These are phyloP conservation scores for Aphidius gifuensis DNA, from an alignment of 1,140 invertebrate genomes.

Conservation along the genomic window DNA sequence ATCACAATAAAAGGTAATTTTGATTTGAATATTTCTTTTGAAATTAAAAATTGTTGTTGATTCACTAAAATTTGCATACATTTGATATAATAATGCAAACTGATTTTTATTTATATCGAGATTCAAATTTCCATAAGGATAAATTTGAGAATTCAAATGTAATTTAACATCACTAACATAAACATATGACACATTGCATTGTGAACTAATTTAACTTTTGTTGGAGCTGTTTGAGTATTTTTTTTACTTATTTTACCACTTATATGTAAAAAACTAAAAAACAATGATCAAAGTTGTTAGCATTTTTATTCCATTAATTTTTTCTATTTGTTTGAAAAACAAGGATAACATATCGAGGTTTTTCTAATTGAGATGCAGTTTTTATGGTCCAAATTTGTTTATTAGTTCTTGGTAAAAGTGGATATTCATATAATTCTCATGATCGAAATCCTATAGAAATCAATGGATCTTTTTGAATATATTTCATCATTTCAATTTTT, in stretches of 20 bases:
- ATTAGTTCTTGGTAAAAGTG: constrained; percentile 32
- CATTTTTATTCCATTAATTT: constrained; percentile 12
- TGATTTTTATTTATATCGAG: background rate
- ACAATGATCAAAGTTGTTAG: constrained; percentile 30
- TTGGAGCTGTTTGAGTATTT: too few species aligned
- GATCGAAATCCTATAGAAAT: constrained; percentile 38
- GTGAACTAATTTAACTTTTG: too few species aligned
- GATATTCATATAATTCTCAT: constrained; percentile 47
- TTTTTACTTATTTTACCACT: too few species aligned
- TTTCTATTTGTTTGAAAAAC: constrained; percentile 26
- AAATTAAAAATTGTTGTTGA: too few species aligned
- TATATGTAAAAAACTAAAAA: too few species aligned
- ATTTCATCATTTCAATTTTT: too few species aligned
- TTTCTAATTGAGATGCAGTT: constrained; percentile 20
- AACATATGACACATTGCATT: too few species aligned
- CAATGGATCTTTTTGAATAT: background rate
- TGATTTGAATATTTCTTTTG: too few species aligned
- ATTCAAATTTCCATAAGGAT: constrained; percentile 36
- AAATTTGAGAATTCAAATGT: constrained; percentile 20
- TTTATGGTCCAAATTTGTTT: constrained; percentile 28
- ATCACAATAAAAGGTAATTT: too few species aligned
- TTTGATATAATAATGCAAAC: too few species aligned
- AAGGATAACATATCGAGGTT: constrained; percentile 30
- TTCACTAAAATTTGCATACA: too few species aligned
- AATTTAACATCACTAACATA: too few species aligned